Conservation (phyloP, 2,113 vertebrate species). For the Melierax canorus region DNA sequence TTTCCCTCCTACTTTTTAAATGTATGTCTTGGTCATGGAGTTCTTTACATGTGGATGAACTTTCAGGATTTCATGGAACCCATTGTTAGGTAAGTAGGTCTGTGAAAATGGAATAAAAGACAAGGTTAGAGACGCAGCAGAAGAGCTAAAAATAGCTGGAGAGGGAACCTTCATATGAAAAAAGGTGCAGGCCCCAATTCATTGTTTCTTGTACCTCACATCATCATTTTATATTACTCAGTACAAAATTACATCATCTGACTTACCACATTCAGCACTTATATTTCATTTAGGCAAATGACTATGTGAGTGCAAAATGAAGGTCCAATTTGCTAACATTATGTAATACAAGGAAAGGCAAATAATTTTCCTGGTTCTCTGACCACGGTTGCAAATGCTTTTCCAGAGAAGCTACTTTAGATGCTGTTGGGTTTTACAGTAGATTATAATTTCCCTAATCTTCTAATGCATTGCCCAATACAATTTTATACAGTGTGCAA, state of each 20-base stretch:
- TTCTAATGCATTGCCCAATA: neutral
- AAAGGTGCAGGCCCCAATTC: neutral
- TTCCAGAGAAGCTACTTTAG: neutral
- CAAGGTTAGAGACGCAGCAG: neutral
- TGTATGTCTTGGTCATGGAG: neutral
- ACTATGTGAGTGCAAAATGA: neutral
- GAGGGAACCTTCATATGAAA: neutral
- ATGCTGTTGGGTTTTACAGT: neutral
- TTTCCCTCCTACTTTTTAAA: neutral
- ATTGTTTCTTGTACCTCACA: neutral
- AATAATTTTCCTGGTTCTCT: neutral
- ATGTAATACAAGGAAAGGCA: neutral
- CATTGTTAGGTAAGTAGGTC: neutral
- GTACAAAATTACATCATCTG: neutral
- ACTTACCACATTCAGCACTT: neutral
- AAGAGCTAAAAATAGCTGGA: neutral
- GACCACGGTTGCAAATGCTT: neutral
- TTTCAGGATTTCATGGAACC: neutral
- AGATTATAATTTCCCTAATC: neutral
- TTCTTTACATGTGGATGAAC: neutral
- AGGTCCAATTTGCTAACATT: neutral
- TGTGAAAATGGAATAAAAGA: slow-evolving; percentile 12
- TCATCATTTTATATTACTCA: neutral
- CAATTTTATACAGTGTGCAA: neutral
- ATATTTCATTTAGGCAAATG: neutral